Conservation (phyloP, 2,113 vertebrate genomes). For the Donacobius atricapilla region DNA sequence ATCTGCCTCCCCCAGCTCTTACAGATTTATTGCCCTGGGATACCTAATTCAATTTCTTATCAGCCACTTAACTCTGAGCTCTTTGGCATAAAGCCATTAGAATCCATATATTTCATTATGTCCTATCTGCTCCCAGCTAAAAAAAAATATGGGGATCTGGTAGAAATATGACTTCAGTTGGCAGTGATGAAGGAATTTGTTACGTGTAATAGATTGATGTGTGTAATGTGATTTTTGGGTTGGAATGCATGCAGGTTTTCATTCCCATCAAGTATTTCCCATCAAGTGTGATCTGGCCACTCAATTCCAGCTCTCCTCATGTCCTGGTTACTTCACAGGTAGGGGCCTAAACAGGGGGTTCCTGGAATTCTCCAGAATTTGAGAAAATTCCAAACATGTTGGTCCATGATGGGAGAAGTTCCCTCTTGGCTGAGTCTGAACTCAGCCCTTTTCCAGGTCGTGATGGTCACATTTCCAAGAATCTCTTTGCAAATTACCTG, state of each 20-base stretch:
- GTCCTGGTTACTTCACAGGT: neutral
- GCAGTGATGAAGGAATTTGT: neutral
- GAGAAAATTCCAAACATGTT: neutral
- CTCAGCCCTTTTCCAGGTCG: neutral
- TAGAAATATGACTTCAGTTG: neutral
- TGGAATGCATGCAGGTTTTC: neutral
- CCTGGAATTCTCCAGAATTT: neutral
- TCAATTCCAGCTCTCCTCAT: neutral
- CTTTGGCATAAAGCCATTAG: neutral
- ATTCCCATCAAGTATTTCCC: neutral
- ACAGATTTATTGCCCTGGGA: neutral
- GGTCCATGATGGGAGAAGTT: rapidly evolving
- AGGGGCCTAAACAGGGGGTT: neutral
- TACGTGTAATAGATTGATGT: neutral
- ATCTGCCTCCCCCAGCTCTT: neutral
- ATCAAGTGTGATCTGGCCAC: neutral
- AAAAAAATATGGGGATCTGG: neutral
- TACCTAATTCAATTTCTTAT: neutral
- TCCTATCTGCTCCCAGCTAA: neutral
- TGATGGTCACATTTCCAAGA: neutral
- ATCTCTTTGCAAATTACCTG: neutral
- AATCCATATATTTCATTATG: neutral
- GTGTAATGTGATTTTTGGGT: neutral
- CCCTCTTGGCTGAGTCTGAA: neutral
- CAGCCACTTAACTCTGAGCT: neutral